Evolutionary conservation across 2,888 invertebrate genomes (phyloP).

Genomic region (Eugnorisma glareosa): DNA sequence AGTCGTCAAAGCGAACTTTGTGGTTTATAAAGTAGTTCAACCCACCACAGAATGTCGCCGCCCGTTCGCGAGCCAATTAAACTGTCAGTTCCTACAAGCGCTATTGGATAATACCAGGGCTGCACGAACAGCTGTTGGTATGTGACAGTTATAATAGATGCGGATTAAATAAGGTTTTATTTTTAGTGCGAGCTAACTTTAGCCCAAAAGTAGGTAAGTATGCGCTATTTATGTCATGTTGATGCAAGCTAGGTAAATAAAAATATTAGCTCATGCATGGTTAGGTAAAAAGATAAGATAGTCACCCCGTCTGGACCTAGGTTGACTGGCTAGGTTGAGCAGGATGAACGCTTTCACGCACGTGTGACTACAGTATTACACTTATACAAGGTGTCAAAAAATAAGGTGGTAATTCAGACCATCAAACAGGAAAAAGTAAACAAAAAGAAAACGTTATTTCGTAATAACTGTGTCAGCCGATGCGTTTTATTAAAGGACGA

Average conservation of each 20-base stretch:
- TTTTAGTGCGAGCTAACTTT: background rate
- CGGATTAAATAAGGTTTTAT: background rate
- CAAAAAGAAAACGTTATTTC: no score
- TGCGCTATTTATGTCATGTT: no score
- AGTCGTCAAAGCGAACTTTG: constrained; percentile 33
- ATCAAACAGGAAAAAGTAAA: no score
- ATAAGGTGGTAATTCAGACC: no score
- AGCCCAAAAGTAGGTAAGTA: background rate
- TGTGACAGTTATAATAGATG: background rate
- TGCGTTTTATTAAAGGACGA: no score
- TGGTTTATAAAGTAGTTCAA: constrained; percentile 19
- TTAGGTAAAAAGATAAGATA: no score
- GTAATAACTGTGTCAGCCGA: no score
- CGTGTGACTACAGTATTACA: background rate
- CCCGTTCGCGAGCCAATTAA: constrained; percentile 31
- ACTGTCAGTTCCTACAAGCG: constrained; percentile 12
- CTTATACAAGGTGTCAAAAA: no score
- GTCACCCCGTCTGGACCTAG: no score
- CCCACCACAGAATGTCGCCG: constrained; percentile 7
- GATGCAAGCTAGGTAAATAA: no score
- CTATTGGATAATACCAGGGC: background rate
- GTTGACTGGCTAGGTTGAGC: no score
- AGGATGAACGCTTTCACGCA: background rate
- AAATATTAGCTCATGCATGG: no score
- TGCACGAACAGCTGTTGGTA: background rate